Conservation (phyloP, 2,113 vertebrate species). For the Alethe diademata region DNA sequence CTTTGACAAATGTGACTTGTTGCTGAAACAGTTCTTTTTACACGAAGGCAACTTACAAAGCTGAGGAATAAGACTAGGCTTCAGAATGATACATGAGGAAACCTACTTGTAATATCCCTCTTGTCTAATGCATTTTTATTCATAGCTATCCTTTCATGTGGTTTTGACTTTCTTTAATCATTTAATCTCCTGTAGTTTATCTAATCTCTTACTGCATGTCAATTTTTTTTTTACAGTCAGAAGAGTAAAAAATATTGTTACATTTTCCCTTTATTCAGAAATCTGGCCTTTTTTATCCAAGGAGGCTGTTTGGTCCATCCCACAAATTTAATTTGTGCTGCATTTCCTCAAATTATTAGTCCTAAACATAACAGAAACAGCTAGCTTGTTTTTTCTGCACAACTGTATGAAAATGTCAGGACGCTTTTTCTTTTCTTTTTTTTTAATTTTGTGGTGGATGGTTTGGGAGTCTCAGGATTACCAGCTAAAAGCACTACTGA, state of each 20-base stretch:
- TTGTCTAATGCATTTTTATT: not conserved
- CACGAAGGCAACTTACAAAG: rapidly evolving
- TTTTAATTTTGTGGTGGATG: not conserved
- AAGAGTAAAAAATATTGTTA: not conserved
- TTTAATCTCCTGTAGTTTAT: not conserved
- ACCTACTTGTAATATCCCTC: not conserved
- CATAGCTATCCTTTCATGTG: not conserved
- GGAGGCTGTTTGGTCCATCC: not conserved
- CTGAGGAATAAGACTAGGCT: not conserved
- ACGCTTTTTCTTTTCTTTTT: rapidly evolving
- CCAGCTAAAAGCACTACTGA: not conserved
- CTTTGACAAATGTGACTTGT: not conserved
- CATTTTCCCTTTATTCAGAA: not conserved
- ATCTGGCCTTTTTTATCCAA: not conserved
- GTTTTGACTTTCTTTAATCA: not conserved
- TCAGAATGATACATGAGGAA: not conserved
- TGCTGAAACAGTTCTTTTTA: not conserved
- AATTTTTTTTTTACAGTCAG: not conserved
- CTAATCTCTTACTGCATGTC: not conserved
- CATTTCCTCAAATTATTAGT: not conserved
- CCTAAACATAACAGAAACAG: not conserved
- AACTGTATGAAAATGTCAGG: not conserved
- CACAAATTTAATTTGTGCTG: not conserved
- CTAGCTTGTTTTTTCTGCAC: not conserved
- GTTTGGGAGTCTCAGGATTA: not conserved